Percentiles rank a stretch among this genome's conserved stretches.
These are phyloP conservation scores for Drosophila sucinea DNA, from an alignment of 1,140 invertebrate species.

Conservation along the genomic window DNA sequence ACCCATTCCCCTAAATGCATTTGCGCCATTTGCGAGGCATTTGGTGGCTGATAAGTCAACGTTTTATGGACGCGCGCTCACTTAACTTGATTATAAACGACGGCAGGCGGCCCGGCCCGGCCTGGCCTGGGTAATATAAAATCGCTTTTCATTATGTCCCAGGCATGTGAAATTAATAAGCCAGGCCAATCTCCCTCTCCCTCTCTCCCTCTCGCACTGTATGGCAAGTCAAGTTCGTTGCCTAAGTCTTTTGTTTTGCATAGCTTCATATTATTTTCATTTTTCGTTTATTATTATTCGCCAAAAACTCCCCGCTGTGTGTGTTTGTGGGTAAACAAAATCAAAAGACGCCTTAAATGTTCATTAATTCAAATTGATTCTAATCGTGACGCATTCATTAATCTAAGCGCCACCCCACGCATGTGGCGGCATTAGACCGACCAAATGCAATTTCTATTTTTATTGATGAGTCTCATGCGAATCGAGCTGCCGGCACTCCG, in stretches of 20 bases:
- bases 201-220: too few species aligned
- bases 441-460: constrained; percentile 57
- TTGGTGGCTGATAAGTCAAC: constrained; percentile 69
- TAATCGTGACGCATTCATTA: constrained; percentile 72
- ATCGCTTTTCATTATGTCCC: constrained; percentile 72
- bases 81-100: constrained; percentile 81
- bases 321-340: constrained; percentile 70
- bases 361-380: constrained; percentile 80
- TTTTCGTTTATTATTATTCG: background rate
- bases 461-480: constrained; percentile 61
- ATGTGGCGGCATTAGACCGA: constrained; percentile 16
- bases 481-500: constrained; percentile 47
- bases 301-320: constrained; percentile 50
- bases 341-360: constrained; percentile 62
- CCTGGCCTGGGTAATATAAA: constrained; percentile 61
- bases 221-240: constrained; percentile 59
- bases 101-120: constrained; percentile 63
- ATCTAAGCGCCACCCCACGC: constrained; percentile 75
- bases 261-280: constrained; percentile 17
- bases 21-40: constrained; percentile 64
- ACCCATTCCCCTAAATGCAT: constrained; percentile 46
- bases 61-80: constrained; percentile 72
- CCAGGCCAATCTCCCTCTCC: background rate
- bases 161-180: constrained; percentile 78
- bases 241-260: constrained; percentile 76